Evolutionary conservation across 1,140 invertebrate species (phyloP).

Genomic region (Monomorium pharaonis): DNA sequence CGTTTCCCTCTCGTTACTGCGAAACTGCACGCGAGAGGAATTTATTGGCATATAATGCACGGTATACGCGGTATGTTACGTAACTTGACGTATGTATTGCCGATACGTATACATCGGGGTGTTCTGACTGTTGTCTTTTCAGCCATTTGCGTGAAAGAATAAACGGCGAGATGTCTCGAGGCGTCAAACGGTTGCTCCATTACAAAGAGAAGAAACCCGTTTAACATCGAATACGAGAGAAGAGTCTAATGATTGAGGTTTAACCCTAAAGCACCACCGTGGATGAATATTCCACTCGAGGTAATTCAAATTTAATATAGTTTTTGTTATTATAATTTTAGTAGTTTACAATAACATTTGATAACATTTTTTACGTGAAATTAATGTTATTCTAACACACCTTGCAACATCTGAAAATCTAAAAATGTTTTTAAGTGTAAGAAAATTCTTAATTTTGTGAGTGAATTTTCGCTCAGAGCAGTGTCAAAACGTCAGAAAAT

Average conservation of each 20-base stretch:
- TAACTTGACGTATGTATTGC: slow-evolving; percentile 8
- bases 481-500: too few relatives aligned
- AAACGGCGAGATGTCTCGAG: not conserved
- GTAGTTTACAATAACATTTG: too few relatives aligned
- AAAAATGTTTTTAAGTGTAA: too few relatives aligned
- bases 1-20: not conserved
- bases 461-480: too few relatives aligned
- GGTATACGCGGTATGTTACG: not conserved
- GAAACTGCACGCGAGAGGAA: slow-evolving; percentile 14
- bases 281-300: too few relatives aligned
- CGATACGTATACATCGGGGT: not conserved
- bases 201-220: not conserved
- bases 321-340: too few relatives aligned
- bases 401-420: too few relatives aligned
- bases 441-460: too few relatives aligned
- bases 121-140: not conserved
- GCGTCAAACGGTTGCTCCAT: not conserved
- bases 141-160: not conserved
- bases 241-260: not conserved
- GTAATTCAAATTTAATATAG: too few relatives aligned
- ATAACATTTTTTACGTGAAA: too few relatives aligned
- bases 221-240: not conserved
- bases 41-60: slow-evolving; percentile 9
- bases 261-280: too few relatives aligned
- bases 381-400: too few relatives aligned